Percentiles rank a stretch among this genome's conserved stretches.
phyloP scores from a whole-genome alignment of 2,113 vertebrate species.

The Gorsachius goisagi region DNA sequence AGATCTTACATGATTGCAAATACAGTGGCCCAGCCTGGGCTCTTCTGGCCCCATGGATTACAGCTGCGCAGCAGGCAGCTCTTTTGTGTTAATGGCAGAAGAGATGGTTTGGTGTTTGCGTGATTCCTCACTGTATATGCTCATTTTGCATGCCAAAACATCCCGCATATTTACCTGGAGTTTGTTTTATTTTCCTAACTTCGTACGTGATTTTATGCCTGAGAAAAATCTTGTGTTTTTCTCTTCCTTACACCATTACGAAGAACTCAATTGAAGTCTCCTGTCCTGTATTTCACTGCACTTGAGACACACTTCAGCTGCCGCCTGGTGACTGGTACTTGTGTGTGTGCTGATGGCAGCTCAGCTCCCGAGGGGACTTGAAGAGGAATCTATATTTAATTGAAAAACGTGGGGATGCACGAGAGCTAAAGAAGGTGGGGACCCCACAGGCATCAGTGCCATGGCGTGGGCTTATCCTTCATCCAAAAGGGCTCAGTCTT shows the following conservation, averaged over 20 bases:
- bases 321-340: not conserved
- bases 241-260: not conserved
- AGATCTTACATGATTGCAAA: not conserved
- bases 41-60: accelerated
- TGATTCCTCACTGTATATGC: accelerated
- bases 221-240: not conserved
- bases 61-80: not conserved
- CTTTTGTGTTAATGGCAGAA: not conserved
- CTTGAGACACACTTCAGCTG: accelerated
- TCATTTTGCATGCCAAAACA: not conserved
- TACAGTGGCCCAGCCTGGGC: not conserved
- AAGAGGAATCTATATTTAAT: not conserved
- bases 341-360: not conserved
- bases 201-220: not conserved
- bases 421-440: not conserved
- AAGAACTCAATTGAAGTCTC: not conserved
- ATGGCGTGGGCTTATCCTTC: not conserved
- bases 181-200: not conserved
- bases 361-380: not conserved
- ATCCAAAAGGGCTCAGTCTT: not conserved
- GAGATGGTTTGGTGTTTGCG: not conserved
- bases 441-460: not conserved
- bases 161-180: not conserved
- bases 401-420: accelerated
- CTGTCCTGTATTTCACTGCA: not conserved